Evolutionary conservation across 2,888 invertebrate genomes (phyloP), one percentile per base, ranked within the genome.

Genomic region (Therioaphis trifolii): DNA sequence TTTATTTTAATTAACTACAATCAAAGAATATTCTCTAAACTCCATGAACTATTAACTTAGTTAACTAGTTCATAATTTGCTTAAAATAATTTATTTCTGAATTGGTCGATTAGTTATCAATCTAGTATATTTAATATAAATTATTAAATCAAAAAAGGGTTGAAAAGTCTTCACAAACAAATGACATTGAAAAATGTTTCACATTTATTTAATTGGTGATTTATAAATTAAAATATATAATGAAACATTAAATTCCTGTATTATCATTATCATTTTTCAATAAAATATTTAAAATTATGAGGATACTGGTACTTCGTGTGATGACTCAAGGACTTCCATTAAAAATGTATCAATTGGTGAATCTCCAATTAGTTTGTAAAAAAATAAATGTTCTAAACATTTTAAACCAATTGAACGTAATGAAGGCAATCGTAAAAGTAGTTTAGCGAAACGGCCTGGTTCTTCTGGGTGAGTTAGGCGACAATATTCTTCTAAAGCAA

Each of bases 401-500:
- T 97, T 97, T 75, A 98, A 92, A 84, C 96, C 96, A 88, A 97
- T 96, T 86, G 96, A 96, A 85, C 97, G 92, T 71, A 97, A 91
- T 35, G 96, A 95, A 9, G 97, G 97, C 88, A 97, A 90, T 86
- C 97, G 93, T 84, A 97, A 90, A 84, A 99, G 91, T 15, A 99
- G 91, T 89, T 99, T 96, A 55, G 99, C 98, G 89, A 99, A 98
- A 72, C 99, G 91, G 7, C 97, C 97, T 61, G 96, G 95, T 88
- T 99, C 98, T 40, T 94, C 93, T 43, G 96, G 94, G 90, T 96
- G 96, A 86, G 93, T 92, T 52, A 93, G 92, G 85, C 96, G 93
- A 86, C 96, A 96, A 90, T 99, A 98, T 88, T 98, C 97, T 89
- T 99, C 98, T 87, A 99, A 91, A 79, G 97, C 95, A 7, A 96